Evolutionary conservation across 2,888 invertebrate genomes (phyloP).

Genomic region (Orchesella flavescens): DNA sequence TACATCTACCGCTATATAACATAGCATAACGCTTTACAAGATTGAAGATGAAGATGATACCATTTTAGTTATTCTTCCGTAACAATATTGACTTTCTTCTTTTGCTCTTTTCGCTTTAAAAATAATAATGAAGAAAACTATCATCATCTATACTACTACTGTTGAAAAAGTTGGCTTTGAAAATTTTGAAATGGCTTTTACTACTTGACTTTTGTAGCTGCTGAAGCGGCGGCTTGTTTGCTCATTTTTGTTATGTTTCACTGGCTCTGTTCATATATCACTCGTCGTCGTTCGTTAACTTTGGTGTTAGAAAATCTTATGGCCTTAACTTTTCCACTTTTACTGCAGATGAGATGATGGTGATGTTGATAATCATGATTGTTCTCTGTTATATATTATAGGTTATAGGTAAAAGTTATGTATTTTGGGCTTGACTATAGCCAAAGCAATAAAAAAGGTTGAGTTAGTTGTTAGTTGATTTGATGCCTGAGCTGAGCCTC

Average conservation of each 20-base stretch:
- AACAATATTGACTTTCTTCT: constrained; percentile 58
- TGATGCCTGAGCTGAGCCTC: too few relatives aligned
- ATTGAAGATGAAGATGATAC: neutral
- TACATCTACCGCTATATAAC: neutral
- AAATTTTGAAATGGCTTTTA: too few relatives aligned
- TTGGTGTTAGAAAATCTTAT: constrained; percentile 53
- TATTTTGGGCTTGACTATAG: neutral
- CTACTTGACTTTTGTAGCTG: too few relatives aligned
- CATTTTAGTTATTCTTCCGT: neutral
- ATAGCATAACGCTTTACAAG: too few relatives aligned
- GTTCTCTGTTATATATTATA: neutral
- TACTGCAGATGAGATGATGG: constrained; percentile 23
- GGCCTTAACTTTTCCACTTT: neutral
- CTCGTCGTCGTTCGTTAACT: constrained; percentile 62
- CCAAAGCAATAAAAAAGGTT: neutral
- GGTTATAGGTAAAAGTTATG: neutral
- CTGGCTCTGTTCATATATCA: constrained; percentile 59
- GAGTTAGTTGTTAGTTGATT: neutral
- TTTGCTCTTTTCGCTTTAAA: constrained; percentile 10
- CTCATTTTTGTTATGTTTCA: constrained; percentile 57
- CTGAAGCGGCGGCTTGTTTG: constrained; percentile 53
- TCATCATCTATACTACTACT: too few relatives aligned
- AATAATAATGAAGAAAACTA: constrained; percentile 29
- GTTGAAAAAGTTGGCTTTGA: constrained; percentile 12
- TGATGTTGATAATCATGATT: constrained; percentile 1